Percentiles rank a stretch among this genome's conserved stretches.
Conservation (phyloP, 1,140 invertebrate genomes). For the Tetramorium simillimum region DNA sequence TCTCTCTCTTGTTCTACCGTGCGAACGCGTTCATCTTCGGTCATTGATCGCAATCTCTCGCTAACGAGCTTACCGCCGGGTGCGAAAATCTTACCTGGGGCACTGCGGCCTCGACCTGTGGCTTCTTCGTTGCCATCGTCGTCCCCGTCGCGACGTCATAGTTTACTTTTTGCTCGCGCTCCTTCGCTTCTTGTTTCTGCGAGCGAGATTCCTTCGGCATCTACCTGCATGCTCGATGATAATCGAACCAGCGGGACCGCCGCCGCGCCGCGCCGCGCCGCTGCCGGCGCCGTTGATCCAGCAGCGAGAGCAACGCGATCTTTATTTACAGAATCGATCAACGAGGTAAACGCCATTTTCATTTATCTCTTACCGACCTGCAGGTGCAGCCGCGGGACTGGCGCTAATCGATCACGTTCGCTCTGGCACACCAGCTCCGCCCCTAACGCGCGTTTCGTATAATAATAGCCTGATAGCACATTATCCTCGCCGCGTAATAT, state of each 20-base stretch:
- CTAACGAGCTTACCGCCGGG: slow-evolving; percentile 83
- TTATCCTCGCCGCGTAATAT: neutral
- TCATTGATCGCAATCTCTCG: slow-evolving; percentile 83
- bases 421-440: slow-evolving; percentile 7
- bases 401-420: slow-evolving; percentile 55
- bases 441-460: slow-evolving; percentile 13
- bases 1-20: slow-evolving; percentile 65
- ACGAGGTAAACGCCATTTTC: slow-evolving; percentile 56
- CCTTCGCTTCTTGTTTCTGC: neutral
- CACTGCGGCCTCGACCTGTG: slow-evolving; percentile 60
- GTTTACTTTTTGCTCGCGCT: slow-evolving; percentile 16
- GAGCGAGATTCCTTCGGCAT: slow-evolving; percentile 23
- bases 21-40: slow-evolving; percentile 83
- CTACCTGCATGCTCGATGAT: slow-evolving; percentile 66
- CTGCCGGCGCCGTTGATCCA: neutral
- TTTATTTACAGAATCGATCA: slow-evolving; percentile 73
- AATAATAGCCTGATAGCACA: slow-evolving; percentile 3
- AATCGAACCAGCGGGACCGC: slow-evolving; percentile 64
- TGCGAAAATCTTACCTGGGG: slow-evolving; percentile 80
- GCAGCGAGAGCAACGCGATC: slow-evolving; percentile 39
- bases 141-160: neutral
- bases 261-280: neutral
- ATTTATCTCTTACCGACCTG: slow-evolving; percentile 55
- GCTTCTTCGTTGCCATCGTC: slow-evolving; percentile 42
- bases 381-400: slow-evolving; percentile 54